These are phyloP conservation scores for Albula goreensis DNA, from an alignment of 2,113 vertebrate species.

Conservation along the genomic window DNA sequence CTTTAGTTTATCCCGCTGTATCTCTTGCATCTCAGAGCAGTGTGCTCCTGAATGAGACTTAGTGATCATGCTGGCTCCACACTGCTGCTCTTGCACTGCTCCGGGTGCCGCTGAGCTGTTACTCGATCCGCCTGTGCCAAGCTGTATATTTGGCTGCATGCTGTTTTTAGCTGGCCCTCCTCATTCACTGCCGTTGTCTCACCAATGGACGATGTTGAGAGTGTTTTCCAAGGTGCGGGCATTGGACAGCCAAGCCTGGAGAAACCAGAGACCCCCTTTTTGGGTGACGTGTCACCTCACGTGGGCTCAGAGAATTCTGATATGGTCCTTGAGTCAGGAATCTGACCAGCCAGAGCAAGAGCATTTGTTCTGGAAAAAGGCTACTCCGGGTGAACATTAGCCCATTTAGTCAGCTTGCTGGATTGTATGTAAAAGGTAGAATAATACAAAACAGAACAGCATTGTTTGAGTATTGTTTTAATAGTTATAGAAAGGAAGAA, in stretches of 20 bases:
- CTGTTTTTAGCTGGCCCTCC: constrained; percentile 50
- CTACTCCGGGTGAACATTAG: neutral
- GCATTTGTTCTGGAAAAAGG: neutral
- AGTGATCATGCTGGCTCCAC: neutral
- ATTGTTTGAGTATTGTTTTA: neutral
- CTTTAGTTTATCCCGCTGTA: neutral
- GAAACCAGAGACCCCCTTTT: constrained; percentile 4
- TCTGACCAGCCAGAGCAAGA: neutral
- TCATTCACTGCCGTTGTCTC: constrained; percentile 21
- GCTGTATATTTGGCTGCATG: constrained; percentile 55
- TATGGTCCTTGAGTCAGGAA: neutral
- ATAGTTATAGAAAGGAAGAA: neutral
- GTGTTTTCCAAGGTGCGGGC: neutral
- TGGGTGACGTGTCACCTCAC: constrained; percentile 5
- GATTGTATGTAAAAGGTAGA: too few relatives aligned
- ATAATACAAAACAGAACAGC: too few relatives aligned
- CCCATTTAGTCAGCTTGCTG: neutral
- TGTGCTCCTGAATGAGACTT: neutral
- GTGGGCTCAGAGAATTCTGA: constrained; percentile 9
- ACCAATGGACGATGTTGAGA: constrained; percentile 37
- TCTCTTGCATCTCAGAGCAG: neutral
- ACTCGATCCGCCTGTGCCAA: neutral
- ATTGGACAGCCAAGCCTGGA: neutral
- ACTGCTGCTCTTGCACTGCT: neutral
- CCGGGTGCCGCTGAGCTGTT: neutral